Evolutionary conservation across 2,888 invertebrate genomes (phyloP).

Genomic region (Bellardia bayeri): DNA sequence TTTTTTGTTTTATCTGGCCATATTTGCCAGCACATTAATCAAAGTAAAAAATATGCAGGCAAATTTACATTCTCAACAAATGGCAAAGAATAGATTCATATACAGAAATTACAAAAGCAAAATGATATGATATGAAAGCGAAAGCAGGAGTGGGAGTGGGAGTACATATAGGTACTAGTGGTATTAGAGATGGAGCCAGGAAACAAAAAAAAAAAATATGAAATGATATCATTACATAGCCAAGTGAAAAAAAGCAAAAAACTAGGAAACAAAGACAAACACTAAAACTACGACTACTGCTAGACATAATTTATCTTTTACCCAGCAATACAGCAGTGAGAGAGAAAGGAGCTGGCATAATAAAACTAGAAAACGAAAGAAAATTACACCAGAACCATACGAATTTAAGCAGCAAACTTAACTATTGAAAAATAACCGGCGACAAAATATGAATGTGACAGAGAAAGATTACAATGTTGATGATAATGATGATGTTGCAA

Average conservation of each 20-base stretch:
- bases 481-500: conserved; percentile 53
- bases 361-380: conserved; percentile 33
- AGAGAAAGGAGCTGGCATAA: conserved; percentile 42
- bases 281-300: conserved; percentile 67
- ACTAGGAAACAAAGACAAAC: conserved; percentile 43
- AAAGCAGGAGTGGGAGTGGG: conserved; percentile 46
- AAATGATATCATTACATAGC: conserved; percentile 66
- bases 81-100: conserved; percentile 56
- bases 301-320: conserved; percentile 72
- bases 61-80: conserved; percentile 74
- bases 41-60: conserved; percentile 75
- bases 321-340: conserved; percentile 22
- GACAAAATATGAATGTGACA: conserved; percentile 73
- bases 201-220: conserved; percentile 4
- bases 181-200: background rate
- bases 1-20: conserved; percentile 73
- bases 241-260: conserved; percentile 33
- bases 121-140: conserved; percentile 64
- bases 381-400: conserved; percentile 22
- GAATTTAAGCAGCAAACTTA: conserved; percentile 53
- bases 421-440: conserved; percentile 70
- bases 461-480: conserved; percentile 68
- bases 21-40: conserved; percentile 77
- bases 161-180: background rate
- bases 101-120: conserved; percentile 48